Percentiles rank a stretch among this genome's conserved stretches.
phyloP scores from a whole-genome alignment of 2,888 invertebrate species.

The Plusia festucae region DNA sequence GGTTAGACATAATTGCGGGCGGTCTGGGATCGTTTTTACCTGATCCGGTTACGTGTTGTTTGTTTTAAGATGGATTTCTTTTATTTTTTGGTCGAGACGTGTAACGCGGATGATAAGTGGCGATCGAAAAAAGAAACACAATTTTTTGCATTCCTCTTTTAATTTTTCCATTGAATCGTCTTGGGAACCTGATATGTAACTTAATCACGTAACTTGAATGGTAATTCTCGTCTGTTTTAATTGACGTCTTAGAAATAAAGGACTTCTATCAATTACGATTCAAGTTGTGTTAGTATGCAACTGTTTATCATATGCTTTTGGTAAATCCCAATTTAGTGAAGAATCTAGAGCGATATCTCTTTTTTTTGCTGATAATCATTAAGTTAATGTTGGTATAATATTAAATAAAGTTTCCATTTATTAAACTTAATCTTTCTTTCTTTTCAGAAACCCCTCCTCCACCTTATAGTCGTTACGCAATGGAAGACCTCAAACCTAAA shows the following conservation, averaged over 20 bases:
- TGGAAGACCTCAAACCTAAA: constrained; percentile 93
- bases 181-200: constrained; percentile 33
- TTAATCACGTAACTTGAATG: constrained; percentile 31
- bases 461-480: constrained; percentile 93
- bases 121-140: constrained; percentile 56
- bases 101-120: constrained; percentile 68
- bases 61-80: constrained; percentile 75
- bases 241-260: constrained; percentile 13
- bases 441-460: constrained; percentile 95
- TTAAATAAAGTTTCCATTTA: neutral
- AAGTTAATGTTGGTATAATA: neutral
- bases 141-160: constrained; percentile 59
- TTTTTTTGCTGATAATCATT: no score
- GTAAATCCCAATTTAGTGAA: neutral
- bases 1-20: constrained; percentile 75
- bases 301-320: neutral
- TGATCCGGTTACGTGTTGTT: constrained; percentile 72
- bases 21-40: constrained; percentile 74
- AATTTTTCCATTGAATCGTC: constrained; percentile 51
- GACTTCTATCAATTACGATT: constrained; percentile 9
- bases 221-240: constrained; percentile 22
- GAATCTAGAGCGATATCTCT: neutral
- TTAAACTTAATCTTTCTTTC: constrained; percentile 61
- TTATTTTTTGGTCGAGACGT: constrained; percentile 64
- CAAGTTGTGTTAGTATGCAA: constrained; percentile 7